Conservation (phyloP, 2,888 invertebrate genomes). For the Julus scandinavius region DNA sequence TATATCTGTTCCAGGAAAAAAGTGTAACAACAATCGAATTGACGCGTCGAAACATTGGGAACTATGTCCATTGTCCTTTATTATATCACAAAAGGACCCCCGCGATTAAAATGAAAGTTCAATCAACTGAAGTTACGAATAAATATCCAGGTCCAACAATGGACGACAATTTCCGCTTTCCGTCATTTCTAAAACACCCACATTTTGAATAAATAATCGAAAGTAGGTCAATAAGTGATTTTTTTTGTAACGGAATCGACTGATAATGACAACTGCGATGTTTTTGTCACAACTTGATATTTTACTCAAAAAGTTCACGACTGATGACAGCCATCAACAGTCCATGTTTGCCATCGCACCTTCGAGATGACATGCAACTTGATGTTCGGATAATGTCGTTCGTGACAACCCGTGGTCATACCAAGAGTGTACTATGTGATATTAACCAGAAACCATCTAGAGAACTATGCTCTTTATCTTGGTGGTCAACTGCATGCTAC, state of each 20-base stretch:
- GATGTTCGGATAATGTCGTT: neutral
- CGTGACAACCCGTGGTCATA: neutral
- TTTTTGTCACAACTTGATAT: neutral
- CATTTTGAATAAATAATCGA: neutral
- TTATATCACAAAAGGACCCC: neutral
- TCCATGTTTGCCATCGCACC: neutral
- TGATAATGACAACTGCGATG: neutral
- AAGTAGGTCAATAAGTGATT: conserved; percentile 11
- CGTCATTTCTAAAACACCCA: neutral
- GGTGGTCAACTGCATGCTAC: neutral
- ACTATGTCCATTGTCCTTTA: neutral
- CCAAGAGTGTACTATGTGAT: neutral
- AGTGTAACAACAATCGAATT: neutral
- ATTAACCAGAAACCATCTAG: neutral
- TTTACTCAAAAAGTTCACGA: neutral
- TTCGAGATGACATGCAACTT: neutral
- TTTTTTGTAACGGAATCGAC: neutral
- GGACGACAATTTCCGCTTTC: conserved; percentile 26
- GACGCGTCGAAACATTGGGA: conserved; percentile 15
- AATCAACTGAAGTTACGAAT: neutral
- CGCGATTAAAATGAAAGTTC: conserved; percentile 31
- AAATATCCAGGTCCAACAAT: neutral
- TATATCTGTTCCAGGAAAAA: neutral
- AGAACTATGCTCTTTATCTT: neutral
- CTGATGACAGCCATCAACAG: neutral